Conservation (phyloP, 2,888 invertebrate species). For the Metalampra italica region DNA sequence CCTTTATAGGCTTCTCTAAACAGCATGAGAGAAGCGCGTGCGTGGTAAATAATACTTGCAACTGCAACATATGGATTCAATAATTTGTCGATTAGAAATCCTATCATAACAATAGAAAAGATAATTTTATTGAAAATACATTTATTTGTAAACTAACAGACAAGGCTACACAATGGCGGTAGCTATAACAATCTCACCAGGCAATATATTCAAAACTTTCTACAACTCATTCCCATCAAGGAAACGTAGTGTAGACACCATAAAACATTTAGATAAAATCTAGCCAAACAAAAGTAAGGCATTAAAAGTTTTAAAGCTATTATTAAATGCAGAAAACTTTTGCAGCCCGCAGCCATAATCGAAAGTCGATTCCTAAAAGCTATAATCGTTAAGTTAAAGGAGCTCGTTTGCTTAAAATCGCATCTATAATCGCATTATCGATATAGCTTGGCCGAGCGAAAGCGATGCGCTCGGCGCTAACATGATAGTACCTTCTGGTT, state of each 20-base stretch:
- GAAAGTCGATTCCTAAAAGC: conserved; percentile 26
- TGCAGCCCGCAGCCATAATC: conserved; percentile 22
- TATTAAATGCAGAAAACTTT: conserved; percentile 19
- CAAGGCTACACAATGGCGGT: too few species aligned
- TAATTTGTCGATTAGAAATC: too few species aligned
- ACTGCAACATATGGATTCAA: too few species aligned
- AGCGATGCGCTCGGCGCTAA: too few species aligned
- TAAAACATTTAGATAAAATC: neutral
- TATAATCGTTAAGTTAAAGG: conserved; percentile 21
- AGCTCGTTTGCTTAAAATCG: conserved; percentile 10
- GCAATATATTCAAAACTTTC: too few species aligned
- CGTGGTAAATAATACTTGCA: neutral
- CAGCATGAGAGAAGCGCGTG: conserved; percentile 1
- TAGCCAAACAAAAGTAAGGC: conserved; percentile 4
- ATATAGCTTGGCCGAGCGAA: conserved; percentile 6
- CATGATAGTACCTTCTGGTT: too few species aligned
- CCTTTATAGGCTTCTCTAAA: conserved; percentile 56
- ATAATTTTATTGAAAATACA: too few species aligned
- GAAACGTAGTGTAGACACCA: neutral
- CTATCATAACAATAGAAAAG: too few species aligned
- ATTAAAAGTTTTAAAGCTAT: conserved; percentile 9
- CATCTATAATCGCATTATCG: conserved; percentile 9
- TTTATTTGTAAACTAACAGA: too few species aligned
- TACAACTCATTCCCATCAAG: too few species aligned
- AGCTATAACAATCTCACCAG: too few species aligned